Percentiles rank a stretch among this genome's conserved stretches.
Conservation (phyloP, 2,113 vertebrate genomes). For the Silurus glanis region DNA sequence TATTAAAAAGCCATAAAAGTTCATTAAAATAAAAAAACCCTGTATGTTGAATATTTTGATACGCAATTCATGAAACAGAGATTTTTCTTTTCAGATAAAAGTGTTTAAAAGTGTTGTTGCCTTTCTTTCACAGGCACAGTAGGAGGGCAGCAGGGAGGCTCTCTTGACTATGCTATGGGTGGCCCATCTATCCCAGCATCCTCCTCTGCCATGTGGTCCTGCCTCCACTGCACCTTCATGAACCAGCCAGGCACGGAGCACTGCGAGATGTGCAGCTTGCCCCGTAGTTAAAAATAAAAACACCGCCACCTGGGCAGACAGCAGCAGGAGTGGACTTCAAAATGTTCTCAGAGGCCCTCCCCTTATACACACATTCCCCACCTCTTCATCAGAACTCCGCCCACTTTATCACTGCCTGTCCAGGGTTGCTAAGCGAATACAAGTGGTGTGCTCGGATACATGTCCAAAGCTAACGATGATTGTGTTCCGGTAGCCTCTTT, state of each 20-base stretch:
- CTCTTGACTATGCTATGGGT: constrained; percentile 84
- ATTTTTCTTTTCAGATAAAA: too few relatives aligned
- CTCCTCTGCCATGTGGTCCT: constrained; percentile 91
- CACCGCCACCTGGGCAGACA: constrained; percentile 52
- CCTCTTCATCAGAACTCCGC: constrained; percentile 10
- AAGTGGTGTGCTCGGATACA: constrained; percentile 58
- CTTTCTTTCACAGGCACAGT: constrained; percentile 80
- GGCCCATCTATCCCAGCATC: constrained; percentile 70
- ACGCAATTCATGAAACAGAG: not conserved
- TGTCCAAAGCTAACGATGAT: constrained; percentile 55
- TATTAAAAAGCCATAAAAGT: not conserved
- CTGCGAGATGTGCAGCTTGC: constrained; percentile 98
- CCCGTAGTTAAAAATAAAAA: constrained; percentile 76
- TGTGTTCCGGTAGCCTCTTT: constrained; percentile 51
- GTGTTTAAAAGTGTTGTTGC: not conserved
- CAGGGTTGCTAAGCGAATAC: constrained; percentile 34
- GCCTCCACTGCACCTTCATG: constrained; percentile 98
- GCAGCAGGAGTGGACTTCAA: constrained; percentile 53
- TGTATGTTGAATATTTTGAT: not conserved
- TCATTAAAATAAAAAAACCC: not conserved
- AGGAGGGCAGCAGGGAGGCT: constrained; percentile 82
- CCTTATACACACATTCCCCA: not conserved
- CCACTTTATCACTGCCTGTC: constrained; percentile 53
- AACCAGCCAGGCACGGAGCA: constrained; percentile 96
- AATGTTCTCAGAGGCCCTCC: constrained; percentile 34